Evolutionary conservation across 2,888 invertebrate genomes (phyloP).

Genomic region (Rhagonycha fulva): DNA sequence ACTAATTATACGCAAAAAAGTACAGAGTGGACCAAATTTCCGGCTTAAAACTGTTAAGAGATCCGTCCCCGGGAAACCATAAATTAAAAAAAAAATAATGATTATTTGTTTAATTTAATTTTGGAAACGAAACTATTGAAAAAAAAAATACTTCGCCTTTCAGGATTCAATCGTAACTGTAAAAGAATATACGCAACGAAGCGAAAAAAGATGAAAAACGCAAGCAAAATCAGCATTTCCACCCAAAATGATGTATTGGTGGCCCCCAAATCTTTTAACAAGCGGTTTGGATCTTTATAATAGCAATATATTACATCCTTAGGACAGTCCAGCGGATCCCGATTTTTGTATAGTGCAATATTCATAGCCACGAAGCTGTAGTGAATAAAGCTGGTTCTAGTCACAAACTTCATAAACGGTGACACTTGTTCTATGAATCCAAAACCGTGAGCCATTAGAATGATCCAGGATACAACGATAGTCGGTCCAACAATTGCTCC

Average conservation of each 20-base stretch:
- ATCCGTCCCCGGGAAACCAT: not conserved
- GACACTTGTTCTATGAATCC: not conserved
- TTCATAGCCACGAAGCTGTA: not conserved
- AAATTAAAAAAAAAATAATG: not conserved
- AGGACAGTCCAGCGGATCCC: not conserved
- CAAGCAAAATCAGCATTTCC: not conserved
- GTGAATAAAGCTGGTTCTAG: not conserved
- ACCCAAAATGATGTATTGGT: not conserved
- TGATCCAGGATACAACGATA: not conserved
- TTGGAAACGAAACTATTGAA: not conserved
- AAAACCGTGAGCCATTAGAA: not conserved
- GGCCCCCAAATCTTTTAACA: not conserved
- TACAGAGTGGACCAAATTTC: not conserved
- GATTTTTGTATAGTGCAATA: not conserved
- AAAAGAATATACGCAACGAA: not conserved
- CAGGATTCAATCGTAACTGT: not conserved
- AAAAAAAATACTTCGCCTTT: not conserved
- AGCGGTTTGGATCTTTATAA: not conserved
- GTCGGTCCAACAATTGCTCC: not conserved
- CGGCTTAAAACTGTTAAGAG: not conserved
- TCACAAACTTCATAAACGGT: not conserved
- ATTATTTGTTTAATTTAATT: not conserved
- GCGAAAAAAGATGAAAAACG: not conserved
- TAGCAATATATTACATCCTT: not conserved
- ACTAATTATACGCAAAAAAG: not conserved